Percentiles rank a stretch among this genome's conserved stretches.
Conservation (phyloP, 2,113 vertebrate genomes). For the Morphnarchus princeps region DNA sequence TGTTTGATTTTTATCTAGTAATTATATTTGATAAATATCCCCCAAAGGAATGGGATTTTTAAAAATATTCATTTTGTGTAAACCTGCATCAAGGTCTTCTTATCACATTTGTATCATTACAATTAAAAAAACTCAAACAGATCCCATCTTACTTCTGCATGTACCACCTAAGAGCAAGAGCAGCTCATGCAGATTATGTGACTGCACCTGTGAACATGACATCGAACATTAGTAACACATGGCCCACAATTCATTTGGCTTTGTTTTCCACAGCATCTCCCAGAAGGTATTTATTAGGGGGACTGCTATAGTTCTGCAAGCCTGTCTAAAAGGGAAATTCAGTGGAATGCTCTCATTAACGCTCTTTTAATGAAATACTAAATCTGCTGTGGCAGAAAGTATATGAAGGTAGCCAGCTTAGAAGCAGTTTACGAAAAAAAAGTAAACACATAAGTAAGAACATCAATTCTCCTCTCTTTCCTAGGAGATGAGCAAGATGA, state of each 20-base stretch:
- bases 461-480: not conserved
- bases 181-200: not conserved
- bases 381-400: not conserved
- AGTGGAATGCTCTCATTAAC: not conserved
- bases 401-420: not conserved
- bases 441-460: conserved; percentile 24
- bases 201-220: not conserved
- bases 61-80: not conserved
- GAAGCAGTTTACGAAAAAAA: not conserved
- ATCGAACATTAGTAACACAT: not conserved
- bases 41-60: not conserved
- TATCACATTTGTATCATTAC: not conserved
- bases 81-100: not conserved
- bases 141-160: not conserved
- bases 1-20: not conserved
- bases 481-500: not conserved
- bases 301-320: not conserved
- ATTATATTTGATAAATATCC: not conserved
- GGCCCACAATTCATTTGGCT: not conserved
- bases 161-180: not conserved
- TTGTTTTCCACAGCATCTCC: not conserved
- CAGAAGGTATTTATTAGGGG: not conserved
- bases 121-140: not conserved
- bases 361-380: conserved; percentile 39
- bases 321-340: not conserved